Evolutionary conservation across 2,888 invertebrate species (phyloP), one percentile per base, ranked within the genome.

Genomic region (Drosophila birchii): DNA sequence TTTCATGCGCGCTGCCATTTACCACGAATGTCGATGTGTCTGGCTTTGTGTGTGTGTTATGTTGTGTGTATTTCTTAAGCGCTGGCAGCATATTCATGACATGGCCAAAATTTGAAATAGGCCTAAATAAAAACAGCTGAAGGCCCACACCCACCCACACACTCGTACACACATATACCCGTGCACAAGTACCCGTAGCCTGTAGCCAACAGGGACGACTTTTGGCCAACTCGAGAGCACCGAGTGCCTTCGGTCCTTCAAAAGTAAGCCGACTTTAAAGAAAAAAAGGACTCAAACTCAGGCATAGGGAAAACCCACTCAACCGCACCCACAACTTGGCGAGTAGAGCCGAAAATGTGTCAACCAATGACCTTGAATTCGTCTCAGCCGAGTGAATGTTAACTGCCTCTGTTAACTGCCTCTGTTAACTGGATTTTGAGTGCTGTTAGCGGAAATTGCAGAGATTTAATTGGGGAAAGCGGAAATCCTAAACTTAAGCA

Each of bases 281-380:
- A 23, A n/a, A 16, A 23, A n/a, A 16, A 16, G 1, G 47, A 26
- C 61, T 64, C 57, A 41, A 69, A 26, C 78, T 75, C 75, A 45
- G 36, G 32, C 44, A 38, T 9, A 26, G 38, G 29, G 8, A n/a
- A 70, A 63, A 68, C 75, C 75, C 77, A 75, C 88, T 89, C 89
- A 85, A 77, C 89, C 86, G 76, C 88, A 80, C 86, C 84, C 83
- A 85, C 86, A 66, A 57, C 72, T 60, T 59, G 26, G 47, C 45
- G 66, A 76, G 58, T 55, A 61, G 67, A 85, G 75, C 80, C 76
- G 53, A 49, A 88, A 86, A 88, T 89, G 86, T 86, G 86, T 80
- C 88, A 89, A 75, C 69, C 51, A 60, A 77, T 73, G 89, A 88
- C 86, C 86, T 86, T 86, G 89, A 89, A 77, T 74, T 38, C 6